These are phyloP conservation scores for Umimayanthus chanpuru DNA, from an alignment of 92 coral and sea anemone genomes.

Conservation along the genomic window DNA sequence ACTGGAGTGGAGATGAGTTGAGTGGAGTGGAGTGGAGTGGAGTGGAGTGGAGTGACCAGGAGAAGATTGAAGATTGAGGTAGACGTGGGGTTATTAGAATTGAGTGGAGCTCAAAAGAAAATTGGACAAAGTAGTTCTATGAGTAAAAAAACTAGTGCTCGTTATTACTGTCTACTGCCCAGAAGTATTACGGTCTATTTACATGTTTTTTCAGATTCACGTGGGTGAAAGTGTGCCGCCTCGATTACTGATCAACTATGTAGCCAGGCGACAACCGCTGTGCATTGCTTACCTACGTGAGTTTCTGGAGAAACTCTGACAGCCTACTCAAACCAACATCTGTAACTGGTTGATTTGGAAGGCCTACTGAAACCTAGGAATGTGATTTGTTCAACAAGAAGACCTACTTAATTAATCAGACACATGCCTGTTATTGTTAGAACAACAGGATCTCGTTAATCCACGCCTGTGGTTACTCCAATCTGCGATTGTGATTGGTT, in stretches of 20 bases:
- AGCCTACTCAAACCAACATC: not conserved
- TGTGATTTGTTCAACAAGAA: no score
- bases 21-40: not conserved
- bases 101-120: not conserved
- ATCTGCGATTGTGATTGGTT: no score
- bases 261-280: slow-evolving; percentile 16
- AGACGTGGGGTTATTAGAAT: not conserved
- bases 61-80: not conserved
- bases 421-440: no score
- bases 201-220: not conserved
- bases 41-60: not conserved
- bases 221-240: not conserved
- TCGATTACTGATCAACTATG: not conserved
- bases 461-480: not conserved
- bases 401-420: no score
- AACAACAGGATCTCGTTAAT: no score
- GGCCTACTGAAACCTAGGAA: not conserved
- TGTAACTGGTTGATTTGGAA: not conserved
- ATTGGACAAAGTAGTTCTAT: not conserved
- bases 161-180: no score
- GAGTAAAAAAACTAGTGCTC: not conserved
- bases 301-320: not conserved
- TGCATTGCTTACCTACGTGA: slow-evolving; percentile 23
- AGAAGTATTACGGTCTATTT: not conserved
- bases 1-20: not conserved